Base-by-base conservation (phyloP, 2,797 vertebrate genomes). In the Siniperca scherzeri region DNA sequence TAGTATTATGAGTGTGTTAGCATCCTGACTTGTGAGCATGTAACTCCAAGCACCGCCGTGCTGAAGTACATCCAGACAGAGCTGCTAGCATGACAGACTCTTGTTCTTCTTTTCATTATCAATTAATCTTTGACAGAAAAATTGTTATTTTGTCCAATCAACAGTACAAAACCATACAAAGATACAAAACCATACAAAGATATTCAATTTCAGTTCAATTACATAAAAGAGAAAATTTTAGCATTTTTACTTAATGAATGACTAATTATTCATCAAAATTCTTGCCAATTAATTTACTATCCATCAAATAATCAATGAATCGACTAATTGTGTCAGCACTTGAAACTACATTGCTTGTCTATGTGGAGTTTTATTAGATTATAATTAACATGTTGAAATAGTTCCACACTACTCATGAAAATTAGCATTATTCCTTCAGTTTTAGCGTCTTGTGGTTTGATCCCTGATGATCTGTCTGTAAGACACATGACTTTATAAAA, bases 401-500 rank as follows among this genome's bases (percentile, higher is more conserved):
- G 19, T 36, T 50, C 68, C 25, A 17, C 8, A 17, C 8, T 25
- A 16, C 33, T 66, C 21, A 14, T 40, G 30, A 42, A 66, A 59
- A 53, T 61, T 1, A 27, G 9, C 44, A 16, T 30, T 30, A 52
- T 42, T 75, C n/a, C 7, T 60, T 55, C 52, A 65, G 21, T 48
- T 78, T 64, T 22, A 46, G 36, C 1, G 5, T 59, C 60, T 59
- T 36, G 33, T 62, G 30, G 3, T 74, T 55, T 78, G 25, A 59
- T 61, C 56, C 17, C n/a, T 14, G 60, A 56, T 65, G 57, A 53
- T 57, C 22, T 70, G 25, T 75, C 68, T 68, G 25, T 69, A 61
- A 73, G 74, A 72, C 48, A 57, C 48, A 62, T 30, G 48, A 67
- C 70, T 77, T 62, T 3, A 70, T 71, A 50, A 73, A 83, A 79